Conservation (phyloP, 2,888 invertebrate species). For the Heliconius ethilla region DNA sequence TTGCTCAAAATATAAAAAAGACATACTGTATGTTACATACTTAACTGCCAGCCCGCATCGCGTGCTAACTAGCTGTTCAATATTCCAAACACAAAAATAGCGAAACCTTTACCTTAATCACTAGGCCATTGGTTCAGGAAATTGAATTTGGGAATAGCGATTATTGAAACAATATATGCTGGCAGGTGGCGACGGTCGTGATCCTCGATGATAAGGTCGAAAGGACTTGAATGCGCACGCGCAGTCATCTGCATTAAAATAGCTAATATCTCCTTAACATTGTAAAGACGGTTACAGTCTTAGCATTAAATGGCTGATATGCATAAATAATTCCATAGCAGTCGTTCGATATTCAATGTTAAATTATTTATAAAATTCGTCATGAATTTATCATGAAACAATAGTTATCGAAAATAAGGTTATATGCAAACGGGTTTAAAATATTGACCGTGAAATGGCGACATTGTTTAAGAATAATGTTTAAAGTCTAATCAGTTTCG, state of each 20-base stretch:
- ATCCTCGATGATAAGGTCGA: constrained; percentile 50
- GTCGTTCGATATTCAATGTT: background rate
- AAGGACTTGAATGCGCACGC: constrained; percentile 50
- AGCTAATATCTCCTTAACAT: constrained; percentile 44
- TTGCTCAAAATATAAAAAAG: background rate
- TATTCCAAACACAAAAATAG: constrained; percentile 41
- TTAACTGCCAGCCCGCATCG: constrained; percentile 24
- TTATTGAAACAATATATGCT: constrained; percentile 46
- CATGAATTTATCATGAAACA: background rate
- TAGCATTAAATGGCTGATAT: constrained; percentile 22
- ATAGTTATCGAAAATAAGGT: background rate
- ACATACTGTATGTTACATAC: background rate
- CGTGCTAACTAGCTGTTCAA: constrained; percentile 25
- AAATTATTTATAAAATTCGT: constrained; percentile 3
- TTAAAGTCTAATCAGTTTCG: background rate
- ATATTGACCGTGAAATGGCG: background rate
- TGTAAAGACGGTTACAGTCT: constrained; percentile 25
- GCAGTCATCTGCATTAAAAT: constrained; percentile 64
- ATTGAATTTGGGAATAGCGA: constrained; percentile 54
- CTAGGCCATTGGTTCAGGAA: constrained; percentile 58
- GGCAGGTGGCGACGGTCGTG: constrained; percentile 45
- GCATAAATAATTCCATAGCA: constrained; percentile 22
- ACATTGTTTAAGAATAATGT: background rate
- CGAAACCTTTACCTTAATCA: constrained; percentile 47
- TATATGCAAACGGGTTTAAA: background rate